Percentiles rank a stretch among this genome's conserved stretches.
Conservation (phyloP, 2,113 vertebrate genomes). For the Heterotis niloticus region DNA sequence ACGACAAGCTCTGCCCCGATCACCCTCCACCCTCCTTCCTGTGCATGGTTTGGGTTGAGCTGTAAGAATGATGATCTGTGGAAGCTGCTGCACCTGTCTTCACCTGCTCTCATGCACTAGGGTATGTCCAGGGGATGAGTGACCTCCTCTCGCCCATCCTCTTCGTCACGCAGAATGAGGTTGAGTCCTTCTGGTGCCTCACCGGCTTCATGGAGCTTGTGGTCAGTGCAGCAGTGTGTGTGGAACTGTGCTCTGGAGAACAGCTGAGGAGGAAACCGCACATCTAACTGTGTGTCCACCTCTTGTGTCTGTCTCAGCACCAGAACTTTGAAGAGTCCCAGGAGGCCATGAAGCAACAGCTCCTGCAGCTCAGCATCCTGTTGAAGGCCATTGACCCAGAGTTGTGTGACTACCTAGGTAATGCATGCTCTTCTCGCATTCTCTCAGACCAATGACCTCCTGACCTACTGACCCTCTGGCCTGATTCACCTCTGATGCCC, state of each 20-base stretch:
- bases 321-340: conserved; percentile 91
- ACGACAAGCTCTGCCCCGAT: conserved; percentile 1
- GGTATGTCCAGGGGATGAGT: conserved; percentile 90
- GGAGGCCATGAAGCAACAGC: conserved; percentile 89
- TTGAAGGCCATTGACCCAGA: conserved; percentile 77
- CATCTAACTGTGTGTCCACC: not conserved
- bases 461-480: not conserved
- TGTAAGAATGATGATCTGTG: not conserved
- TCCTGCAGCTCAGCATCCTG: conserved; percentile 76
- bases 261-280: not conserved
- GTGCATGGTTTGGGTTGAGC: no score
- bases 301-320: conserved; percentile 60
- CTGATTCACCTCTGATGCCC: not conserved
- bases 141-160: conserved; percentile 85
- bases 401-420: conserved; percentile 84
- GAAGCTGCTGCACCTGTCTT: not conserved
- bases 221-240: conserved; percentile 58
- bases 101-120: conserved; percentile 47
- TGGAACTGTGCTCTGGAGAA: not conserved
- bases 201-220: conserved; percentile 85
- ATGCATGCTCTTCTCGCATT: not conserved
- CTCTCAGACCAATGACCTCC: not conserved
- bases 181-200: conserved; percentile 91
- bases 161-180: conserved; percentile 82
- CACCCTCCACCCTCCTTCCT: no score